phyloP scores from a whole-genome alignment of 2,888 invertebrate genomes.

The Erynnis tages region DNA sequence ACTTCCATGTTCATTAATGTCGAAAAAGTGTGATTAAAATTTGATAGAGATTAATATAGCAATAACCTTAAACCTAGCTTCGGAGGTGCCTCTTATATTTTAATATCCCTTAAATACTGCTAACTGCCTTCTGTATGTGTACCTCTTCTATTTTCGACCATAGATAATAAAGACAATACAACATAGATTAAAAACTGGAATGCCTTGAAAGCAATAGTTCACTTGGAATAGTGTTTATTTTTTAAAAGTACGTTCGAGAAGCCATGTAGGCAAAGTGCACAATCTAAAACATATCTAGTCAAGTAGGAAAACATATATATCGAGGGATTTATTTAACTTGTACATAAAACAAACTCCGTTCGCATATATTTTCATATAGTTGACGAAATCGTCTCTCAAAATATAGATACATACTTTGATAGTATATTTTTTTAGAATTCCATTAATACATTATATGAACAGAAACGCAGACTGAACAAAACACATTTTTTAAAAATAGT shows the following conservation, averaged over 20 bases:
- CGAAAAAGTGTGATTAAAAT: background rate
- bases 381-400: slow-evolving; percentile 17
- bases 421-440: slow-evolving; percentile 26
- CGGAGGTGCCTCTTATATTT: slow-evolving; percentile 20
- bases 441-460: slow-evolving; percentile 11
- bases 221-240: slow-evolving; percentile 71
- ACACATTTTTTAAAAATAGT: slow-evolving; percentile 22
- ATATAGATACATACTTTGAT: slow-evolving; percentile 19
- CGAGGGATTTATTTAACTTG: slow-evolving; percentile 63
- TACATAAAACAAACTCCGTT: slow-evolving; percentile 65
- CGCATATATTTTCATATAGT: slow-evolving; percentile 70
- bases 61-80: slow-evolving; percentile 11
- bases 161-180: slow-evolving; percentile 77
- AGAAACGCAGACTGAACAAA: slow-evolving; percentile 26
- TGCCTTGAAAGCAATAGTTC: slow-evolving; percentile 78
- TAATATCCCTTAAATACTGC: slow-evolving; percentile 18
- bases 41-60: slow-evolving; percentile 12
- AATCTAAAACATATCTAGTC: slow-evolving; percentile 80
- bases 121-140: slow-evolving; percentile 30
- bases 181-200: slow-evolving; percentile 66
- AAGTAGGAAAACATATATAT: slow-evolving; percentile 62
- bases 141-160: slow-evolving; percentile 64
- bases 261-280: slow-evolving; percentile 63
- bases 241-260: slow-evolving; percentile 58
- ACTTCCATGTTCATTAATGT: no score